Evolutionary conservation across 2,888 invertebrate species (phyloP), one percentile per base, ranked within the genome.

Genomic region (Parnassius glacialis): DNA sequence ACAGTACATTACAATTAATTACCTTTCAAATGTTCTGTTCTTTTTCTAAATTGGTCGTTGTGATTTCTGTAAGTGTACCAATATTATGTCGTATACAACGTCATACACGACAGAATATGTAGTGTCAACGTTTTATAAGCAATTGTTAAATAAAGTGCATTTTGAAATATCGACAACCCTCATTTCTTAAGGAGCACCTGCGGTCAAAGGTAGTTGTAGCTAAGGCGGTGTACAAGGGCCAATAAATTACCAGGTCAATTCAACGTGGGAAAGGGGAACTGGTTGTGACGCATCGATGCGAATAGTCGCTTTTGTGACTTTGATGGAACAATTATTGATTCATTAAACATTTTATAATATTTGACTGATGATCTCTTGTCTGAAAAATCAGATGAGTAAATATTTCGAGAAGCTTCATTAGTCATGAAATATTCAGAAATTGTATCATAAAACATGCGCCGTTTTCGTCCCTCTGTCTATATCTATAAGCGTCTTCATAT

Each of bases 231-330:
- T 71, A 70, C 70, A 67, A 76, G 84, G 85, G 79, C 84, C 81
- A 81, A 90, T 90, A 88, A 91, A 89, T 90, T 84, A 85, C 81
- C 77, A 70, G 84, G 86, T 84, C 89, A 83, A 89, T 90, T 91
- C 90, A 89, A 74, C 87, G 90, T 90, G 90, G 90, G 90, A 91
- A 74, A 67, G 74, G 48, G 79, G 85, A 70, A 68, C 83, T 84
- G 69, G 72, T 75, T 81, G 87, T 89, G 85, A 88, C 87, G 82
- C 71, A 72, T 73, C 66, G 69, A 64, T 62, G 57, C 54, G 60
- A 60, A 44, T 16, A 57, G 45, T 48, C 60, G 47, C 58, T 13
- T 34, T 42, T 53, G 20, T 44, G 45, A 34, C 61, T 13, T 52
- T 13, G 50, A 59, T 50, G 20, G 44, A 51, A 53, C 25, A 61